phyloP scores from a whole-genome alignment of 2,113 vertebrate species.

The Pangasianodon hypophthalmus region DNA sequence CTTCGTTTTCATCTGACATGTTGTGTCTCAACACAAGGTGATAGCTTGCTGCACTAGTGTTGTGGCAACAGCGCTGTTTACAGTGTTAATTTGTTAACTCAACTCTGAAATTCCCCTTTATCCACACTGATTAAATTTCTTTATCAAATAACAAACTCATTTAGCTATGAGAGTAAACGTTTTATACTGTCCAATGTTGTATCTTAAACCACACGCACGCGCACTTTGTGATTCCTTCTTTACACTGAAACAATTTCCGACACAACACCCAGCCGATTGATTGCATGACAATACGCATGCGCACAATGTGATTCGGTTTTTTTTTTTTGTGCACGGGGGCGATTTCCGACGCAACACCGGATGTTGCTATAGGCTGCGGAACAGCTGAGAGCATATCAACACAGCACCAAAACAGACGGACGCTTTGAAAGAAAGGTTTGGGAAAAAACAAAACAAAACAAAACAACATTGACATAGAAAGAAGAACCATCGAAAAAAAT shows the following conservation, averaged over 20 bases:
- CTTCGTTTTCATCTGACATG: not conserved
- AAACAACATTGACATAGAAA: not conserved
- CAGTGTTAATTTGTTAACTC: not conserved
- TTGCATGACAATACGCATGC: constrained; percentile 1
- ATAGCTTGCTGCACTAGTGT: not conserved
- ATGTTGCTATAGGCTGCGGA: constrained; percentile 38
- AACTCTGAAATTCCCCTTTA: not conserved
- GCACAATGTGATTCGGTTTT: not conserved
- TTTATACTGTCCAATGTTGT: not conserved
- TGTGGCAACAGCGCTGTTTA: not conserved
- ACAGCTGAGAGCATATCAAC: constrained; percentile 47
- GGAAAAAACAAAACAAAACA: not conserved
- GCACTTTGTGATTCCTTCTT: not conserved
- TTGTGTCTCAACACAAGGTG: not conserved
- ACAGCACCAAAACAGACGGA: not conserved
- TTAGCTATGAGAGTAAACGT: not conserved
- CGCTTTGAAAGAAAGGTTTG: not conserved
- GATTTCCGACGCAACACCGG: constrained; percentile 27
- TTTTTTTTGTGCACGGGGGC: not conserved
- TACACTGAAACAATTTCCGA: not conserved
- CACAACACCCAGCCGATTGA: too few relatives aligned
- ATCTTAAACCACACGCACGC: not conserved
- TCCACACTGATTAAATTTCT: not conserved
- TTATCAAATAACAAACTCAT: not conserved
- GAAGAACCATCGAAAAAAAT: not conserved